Evolutionary conservation across 92 coral and sea anemone genomes (phyloP), one percentile per base, ranked within the genome.

Genomic region (Porites evermanni): DNA sequence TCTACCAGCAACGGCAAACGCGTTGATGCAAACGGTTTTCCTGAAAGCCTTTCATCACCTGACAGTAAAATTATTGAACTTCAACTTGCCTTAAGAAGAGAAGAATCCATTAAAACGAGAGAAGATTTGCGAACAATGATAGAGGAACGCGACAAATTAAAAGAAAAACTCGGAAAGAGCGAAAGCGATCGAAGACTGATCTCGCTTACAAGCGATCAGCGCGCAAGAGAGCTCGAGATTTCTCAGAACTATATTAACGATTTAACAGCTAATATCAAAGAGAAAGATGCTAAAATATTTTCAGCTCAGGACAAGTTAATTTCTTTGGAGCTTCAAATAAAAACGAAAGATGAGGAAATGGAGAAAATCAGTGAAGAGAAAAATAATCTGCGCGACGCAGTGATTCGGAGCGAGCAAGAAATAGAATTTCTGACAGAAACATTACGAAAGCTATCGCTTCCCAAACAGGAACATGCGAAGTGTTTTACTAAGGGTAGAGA

Each of bases 21-120:
- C 70, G 20, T 26, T 24, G 65, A 64, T 3, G 24, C 87, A 14
- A 83, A 83, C 65, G 80, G 65, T 23, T 64, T 83, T 63, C 13
- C 16, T 51, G 87, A 83, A 52, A 64, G 74, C 68, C 59, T 81
- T 70, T 29, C 68, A 51, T 53, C 53, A 64, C 72, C 87, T 19
- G 87, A 83, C 2, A 13, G 80, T 74, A 83, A 83, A 21, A 83
- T 83, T 61, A 83, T 83, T 21, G 84, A 83, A 20, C 72, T 92
- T 52, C 98, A 92, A 83, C 75, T 94, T 64, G 81, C 91, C 47
- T 61, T 90, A 16, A 70, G 85, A 23, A 89, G 65, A 74, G 95
- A 94, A 65, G 98, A 94, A 61, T 75, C 89, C 21, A 72, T 85
- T 14, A 88, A 91, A 82, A 89, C 94, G 38, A 90, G 89, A 79